Percentiles rank a stretch among this genome's conserved stretches.
Conservation (phyloP, 2,797 vertebrate genomes). For the Synaphobranchus kaupii region DNA sequence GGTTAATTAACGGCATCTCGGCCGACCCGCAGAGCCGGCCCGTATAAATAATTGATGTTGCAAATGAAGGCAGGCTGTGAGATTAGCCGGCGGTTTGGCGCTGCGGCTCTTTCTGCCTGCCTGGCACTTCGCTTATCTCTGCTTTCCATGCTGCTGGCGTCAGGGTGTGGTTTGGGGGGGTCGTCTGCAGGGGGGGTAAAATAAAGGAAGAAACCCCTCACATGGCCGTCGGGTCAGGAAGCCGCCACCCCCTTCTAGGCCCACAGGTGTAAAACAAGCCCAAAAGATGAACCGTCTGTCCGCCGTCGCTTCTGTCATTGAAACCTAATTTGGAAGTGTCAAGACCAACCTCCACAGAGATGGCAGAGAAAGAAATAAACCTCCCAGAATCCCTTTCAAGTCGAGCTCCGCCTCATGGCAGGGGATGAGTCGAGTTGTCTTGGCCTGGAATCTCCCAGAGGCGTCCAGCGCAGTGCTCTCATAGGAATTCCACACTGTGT, state of each 20-base stretch:
- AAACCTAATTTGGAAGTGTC: background rate
- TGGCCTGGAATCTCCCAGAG: background rate
- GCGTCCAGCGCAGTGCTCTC: background rate
- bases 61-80: constrained; percentile 5
- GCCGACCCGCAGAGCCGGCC: background rate
- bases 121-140: background rate
- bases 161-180: background rate
- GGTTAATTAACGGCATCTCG: constrained; percentile 8
- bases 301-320: background rate
- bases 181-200: background rate
- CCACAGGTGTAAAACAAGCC: background rate
- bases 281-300: background rate
- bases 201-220: background rate
- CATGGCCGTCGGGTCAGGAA: background rate
- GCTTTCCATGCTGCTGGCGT: background rate
- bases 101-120: background rate
- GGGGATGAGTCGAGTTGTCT: background rate
- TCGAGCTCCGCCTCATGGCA: background rate
- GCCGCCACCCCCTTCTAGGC: background rate
- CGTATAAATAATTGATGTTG: constrained; percentile 18
- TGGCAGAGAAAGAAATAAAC: background rate
- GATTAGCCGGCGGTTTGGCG: background rate
- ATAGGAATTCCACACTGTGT: constrained; percentile 16
- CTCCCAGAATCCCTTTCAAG: background rate
- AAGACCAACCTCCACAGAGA: background rate